Evolutionary conservation across 1,140 invertebrate species (phyloP), one percentile per base, ranked within the genome.

Genomic region (Bombus confusus): DNA sequence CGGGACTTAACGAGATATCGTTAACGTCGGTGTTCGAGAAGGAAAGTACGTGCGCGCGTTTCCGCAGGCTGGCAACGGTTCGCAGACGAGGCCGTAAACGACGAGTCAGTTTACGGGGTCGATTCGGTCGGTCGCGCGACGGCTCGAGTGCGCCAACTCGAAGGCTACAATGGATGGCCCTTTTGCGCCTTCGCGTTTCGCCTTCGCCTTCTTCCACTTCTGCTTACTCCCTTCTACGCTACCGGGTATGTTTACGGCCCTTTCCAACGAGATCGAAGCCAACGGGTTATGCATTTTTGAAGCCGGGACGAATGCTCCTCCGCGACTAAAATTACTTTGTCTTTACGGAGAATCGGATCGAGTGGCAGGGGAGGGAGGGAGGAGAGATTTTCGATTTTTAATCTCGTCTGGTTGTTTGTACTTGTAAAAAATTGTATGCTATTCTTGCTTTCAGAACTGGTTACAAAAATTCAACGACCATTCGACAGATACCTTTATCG

Each of bases 1-100:
- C 69, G 69, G 31, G 34, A 69, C 88, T 84, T 90, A 90, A 89
- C 88, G 88, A 89, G 85, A 77, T 83, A 69, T 68, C 86, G 88
- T 90, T 90, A 90, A 90, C 86, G 88, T 90, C 88, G 82, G 74
- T 28, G 47, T 69, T 77, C 73, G 80, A 71, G 78, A 88, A 90
- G 80, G 81, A 47, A 62, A 22, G 43, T 71, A 47, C 62, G 69
- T 41, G 69, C 28, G 52, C 37, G 71, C n/a, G 52, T 47, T 25
- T 25, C 78, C 10, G 28, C 34, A 59, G 22, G 37, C 47, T 25
- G 28, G 57, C 34, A 62, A n/a, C 57, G 78, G 28, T 62, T 57
- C 71, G 34, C 43, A 64, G 37, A 41, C 39, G n/a, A 37, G 25
- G 39, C 64, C 74, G 82, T 69, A 83, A 83, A 78, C 82, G 82